Conservation (phyloP, 2,888 invertebrate species). For the Parelbella ahira region DNA sequence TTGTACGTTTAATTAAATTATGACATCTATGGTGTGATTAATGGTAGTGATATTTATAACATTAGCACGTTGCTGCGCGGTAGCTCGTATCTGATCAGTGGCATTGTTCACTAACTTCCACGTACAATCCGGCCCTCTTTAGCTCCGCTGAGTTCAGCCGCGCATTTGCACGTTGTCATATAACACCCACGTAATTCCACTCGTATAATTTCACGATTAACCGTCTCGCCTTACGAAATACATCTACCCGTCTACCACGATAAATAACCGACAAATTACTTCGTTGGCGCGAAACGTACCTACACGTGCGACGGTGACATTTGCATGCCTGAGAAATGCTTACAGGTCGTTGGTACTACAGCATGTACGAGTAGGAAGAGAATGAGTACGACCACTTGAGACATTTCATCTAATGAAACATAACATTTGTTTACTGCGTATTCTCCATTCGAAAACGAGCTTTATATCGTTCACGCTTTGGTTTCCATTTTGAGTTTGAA, state of each 20-base stretch:
- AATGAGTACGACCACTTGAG: constrained; percentile 21
- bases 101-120: constrained; percentile 15
- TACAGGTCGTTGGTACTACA: constrained; percentile 36
- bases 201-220: constrained; percentile 74
- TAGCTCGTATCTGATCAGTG: constrained; percentile 23
- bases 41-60: constrained; percentile 21
- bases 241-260: constrained; percentile 54
- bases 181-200: constrained; percentile 60
- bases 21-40: constrained; percentile 23
- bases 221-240: constrained; percentile 66
- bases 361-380: constrained; percentile 31
- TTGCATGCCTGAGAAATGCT: constrained; percentile 68
- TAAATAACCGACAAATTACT: constrained; percentile 77
- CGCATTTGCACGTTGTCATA: constrained; percentile 69
- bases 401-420: constrained; percentile 18
- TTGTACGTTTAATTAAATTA: constrained; percentile 24
- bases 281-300: constrained; percentile 48
- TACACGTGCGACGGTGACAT: constrained; percentile 60
- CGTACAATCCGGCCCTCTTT: constrained; percentile 8
- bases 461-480: no score
- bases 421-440: constrained; percentile 5
- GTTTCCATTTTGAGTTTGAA: no score
- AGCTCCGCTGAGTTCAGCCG: constrained; percentile 26
- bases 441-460: not conserved
- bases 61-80: constrained; percentile 16